Conservation (phyloP, 1,140 invertebrate genomes). For the Chrysomallon squamiferum region DNA sequence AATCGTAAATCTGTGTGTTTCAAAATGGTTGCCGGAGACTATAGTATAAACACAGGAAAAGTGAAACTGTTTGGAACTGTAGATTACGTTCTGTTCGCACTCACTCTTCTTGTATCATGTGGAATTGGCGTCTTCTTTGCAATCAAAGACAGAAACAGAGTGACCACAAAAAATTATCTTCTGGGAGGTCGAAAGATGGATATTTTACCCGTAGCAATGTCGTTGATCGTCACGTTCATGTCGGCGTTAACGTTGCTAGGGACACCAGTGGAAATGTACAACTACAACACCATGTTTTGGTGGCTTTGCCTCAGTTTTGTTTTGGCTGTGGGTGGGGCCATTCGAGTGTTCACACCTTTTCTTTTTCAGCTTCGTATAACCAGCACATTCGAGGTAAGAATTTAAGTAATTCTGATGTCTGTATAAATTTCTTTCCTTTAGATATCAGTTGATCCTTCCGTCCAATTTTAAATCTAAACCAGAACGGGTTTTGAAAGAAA, state of each 20-base stretch:
- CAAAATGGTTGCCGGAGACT: slow-evolving; percentile 12
- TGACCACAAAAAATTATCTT: slow-evolving; percentile 81
- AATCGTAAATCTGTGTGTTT: too few relatives aligned
- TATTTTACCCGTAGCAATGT: slow-evolving; percentile 49
- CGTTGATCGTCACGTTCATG: slow-evolving; percentile 74
- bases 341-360: slow-evolving; percentile 54
- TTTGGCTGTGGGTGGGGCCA: slow-evolving; percentile 41
- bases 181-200: slow-evolving; percentile 80
- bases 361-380: slow-evolving; percentile 58
- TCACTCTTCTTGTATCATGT: slow-evolving; percentile 60
- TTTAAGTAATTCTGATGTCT: too few relatives aligned
- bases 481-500: too few relatives aligned
- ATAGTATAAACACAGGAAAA: slow-evolving; percentile 36
- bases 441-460: too few relatives aligned
- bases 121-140: slow-evolving; percentile 80
- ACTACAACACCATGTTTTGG: slow-evolving; percentile 53
- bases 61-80: slow-evolving; percentile 23
- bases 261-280: slow-evolving; percentile 84
- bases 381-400: slow-evolving; percentile 59
- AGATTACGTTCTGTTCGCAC: slow-evolving; percentile 42
- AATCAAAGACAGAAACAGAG: slow-evolving; percentile 83
- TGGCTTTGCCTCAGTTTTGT: slow-evolving; percentile 43
- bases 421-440: too few relatives aligned
- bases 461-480: too few relatives aligned
- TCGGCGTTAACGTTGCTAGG: slow-evolving; percentile 89